Evolutionary conservation across 2,113 vertebrate genomes (phyloP).

Genomic region (Pedionomus torquatus): DNA sequence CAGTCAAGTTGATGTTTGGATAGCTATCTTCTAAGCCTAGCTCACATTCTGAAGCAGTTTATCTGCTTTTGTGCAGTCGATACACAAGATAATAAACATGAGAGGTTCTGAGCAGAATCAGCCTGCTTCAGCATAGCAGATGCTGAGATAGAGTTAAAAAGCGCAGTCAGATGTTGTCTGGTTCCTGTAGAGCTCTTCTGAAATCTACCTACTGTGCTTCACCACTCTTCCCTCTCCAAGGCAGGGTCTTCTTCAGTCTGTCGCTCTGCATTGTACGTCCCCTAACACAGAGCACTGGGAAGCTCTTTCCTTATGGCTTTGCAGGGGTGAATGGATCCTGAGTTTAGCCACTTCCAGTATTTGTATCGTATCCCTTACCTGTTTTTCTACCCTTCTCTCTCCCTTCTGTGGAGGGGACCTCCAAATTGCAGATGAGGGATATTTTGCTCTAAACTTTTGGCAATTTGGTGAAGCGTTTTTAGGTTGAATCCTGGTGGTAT

Average conservation of each 20-base stretch:
- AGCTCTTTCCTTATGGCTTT: background rate
- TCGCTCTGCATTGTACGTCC: rapidly evolving
- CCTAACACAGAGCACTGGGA: rapidly evolving
- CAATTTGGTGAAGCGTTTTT: background rate
- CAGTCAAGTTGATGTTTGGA: background rate
- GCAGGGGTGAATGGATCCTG: background rate
- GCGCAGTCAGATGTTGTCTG: background rate
- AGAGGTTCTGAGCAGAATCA: background rate
- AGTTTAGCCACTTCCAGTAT: background rate
- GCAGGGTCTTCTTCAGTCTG: background rate
- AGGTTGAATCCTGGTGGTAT: background rate
- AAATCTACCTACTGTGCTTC: background rate
- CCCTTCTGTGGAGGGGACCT: background rate
- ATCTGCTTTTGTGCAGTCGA: background rate
- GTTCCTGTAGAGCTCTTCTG: background rate
- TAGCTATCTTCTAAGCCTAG: background rate
- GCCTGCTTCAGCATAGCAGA: background rate
- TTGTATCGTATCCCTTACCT: background rate
- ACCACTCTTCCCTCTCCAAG: background rate
- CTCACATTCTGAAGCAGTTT: background rate
- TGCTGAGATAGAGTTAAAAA: background rate
- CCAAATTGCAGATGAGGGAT: background rate
- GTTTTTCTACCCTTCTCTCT: background rate
- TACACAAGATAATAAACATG: background rate
- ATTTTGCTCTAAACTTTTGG: background rate